Conservation (phyloP, 2,113 vertebrate genomes). For the Cephalopholis sonnerati region DNA sequence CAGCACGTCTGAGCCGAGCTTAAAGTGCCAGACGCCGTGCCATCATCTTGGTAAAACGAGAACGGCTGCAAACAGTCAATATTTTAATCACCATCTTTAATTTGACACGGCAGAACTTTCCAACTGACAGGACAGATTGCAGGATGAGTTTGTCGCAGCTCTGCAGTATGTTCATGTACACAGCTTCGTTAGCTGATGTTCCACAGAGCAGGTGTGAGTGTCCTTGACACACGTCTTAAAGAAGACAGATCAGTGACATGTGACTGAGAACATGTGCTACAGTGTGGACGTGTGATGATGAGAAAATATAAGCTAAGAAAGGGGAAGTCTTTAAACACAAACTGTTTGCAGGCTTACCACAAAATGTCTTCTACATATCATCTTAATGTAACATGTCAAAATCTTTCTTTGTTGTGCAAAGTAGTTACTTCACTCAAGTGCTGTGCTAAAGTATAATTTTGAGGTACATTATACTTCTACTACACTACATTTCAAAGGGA, state of each 20-base stretch:
- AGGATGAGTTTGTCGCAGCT: constrained; percentile 47
- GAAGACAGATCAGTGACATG: constrained; percentile 24
- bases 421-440: not conserved
- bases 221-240: constrained; percentile 45
- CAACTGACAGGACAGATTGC: constrained; percentile 71
- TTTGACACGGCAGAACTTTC: constrained; percentile 65
- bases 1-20: constrained; percentile 3
- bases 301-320: constrained; percentile 18
- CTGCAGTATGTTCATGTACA: constrained; percentile 40
- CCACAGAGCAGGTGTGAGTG: constrained; percentile 54
- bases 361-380: not conserved
- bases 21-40: constrained; percentile 18
- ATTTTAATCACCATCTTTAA: constrained; percentile 61
- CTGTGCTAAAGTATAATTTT: not conserved
- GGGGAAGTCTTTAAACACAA: not conserved
- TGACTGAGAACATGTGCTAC: constrained; percentile 26
- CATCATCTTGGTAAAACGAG: constrained; percentile 13
- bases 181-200: constrained; percentile 53
- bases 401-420: not conserved
- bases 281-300: constrained; percentile 7
- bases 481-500: not conserved
- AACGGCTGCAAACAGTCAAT: constrained; percentile 22
- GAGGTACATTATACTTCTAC: not conserved
- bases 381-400: not conserved
- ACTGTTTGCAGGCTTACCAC: not conserved